A percentile compares a stretch with the other conserved stretches of the same genome.
Conservation (phyloP, 2,888 invertebrate species). For the Augiades crinisus region DNA sequence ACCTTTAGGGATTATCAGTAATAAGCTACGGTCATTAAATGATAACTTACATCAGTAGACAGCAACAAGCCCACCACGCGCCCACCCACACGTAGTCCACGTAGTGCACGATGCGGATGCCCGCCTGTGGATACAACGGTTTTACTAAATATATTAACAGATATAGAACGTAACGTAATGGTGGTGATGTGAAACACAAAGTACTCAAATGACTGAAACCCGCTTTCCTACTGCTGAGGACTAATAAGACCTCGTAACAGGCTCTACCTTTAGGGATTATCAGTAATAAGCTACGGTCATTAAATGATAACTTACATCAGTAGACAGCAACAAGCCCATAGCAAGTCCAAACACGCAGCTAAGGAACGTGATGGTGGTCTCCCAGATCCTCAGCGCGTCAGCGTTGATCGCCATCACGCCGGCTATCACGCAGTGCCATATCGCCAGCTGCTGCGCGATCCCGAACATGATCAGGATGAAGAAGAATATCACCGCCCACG, state of each 20-base stretch:
- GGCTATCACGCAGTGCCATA: constrained; percentile 95
- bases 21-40: too few species aligned
- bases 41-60: constrained; percentile 88
- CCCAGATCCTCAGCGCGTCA: constrained; percentile 87
- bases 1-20: too few species aligned
- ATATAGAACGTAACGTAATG: too few species aligned
- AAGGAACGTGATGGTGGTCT: constrained; percentile 91
- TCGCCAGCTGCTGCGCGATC: constrained; percentile 92
- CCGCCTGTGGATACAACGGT: constrained; percentile 84
- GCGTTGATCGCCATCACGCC: constrained; percentile 90
- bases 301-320: constrained; percentile 83
- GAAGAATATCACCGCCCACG: constrained; percentile 94
- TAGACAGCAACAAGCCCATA: constrained; percentile 92
- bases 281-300: too few species aligned
- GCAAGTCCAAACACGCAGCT: constrained; percentile 92
- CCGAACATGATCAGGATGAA: constrained; percentile 92
- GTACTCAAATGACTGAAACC: too few species aligned
- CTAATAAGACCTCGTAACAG: too few species aligned
- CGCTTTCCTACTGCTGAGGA: too few species aligned
- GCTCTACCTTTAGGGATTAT: too few species aligned
- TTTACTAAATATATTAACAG: too few species aligned
- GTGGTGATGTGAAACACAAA: too few species aligned
- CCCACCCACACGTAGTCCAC: constrained; percentile 92
- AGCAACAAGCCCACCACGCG: constrained; percentile 94
- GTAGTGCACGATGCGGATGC: constrained; percentile 91